phyloP scores from a whole-genome alignment of 2,113 vertebrate genomes.

The Naja naja region DNA sequence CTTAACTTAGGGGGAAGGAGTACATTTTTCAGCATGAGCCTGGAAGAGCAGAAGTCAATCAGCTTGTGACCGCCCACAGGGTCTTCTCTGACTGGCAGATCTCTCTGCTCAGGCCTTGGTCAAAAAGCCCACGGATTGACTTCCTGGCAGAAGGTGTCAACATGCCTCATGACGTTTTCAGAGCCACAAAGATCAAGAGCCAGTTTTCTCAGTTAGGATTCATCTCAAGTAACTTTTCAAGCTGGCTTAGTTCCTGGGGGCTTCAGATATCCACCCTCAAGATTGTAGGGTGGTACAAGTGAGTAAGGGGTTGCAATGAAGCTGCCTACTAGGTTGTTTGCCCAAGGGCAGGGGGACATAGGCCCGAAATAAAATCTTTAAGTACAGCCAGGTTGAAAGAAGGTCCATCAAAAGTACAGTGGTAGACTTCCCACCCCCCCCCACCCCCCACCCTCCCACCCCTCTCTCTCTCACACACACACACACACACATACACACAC shows the following conservation, averaged over 20 bases:
- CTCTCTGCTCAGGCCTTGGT: background rate
- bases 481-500: background rate
- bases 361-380: constrained; percentile 63
- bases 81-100: background rate
- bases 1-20: background rate
- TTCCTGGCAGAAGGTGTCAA: background rate
- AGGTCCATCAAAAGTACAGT: background rate
- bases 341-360: constrained; percentile 28
- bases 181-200: background rate
- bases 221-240: background rate
- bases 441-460: no score
- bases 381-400: constrained; percentile 47
- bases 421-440: background rate
- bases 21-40: background rate
- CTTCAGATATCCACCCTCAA: background rate
- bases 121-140: background rate
- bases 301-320: background rate
- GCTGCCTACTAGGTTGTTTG: constrained; percentile 2
- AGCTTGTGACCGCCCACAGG: background rate
- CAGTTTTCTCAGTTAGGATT: background rate
- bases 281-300: background rate
- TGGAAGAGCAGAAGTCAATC: background rate
- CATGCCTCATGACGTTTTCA: background rate
- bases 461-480: no score
- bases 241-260: background rate